Evolutionary conservation across 2,797 vertebrate species (phyloP), one percentile per base, ranked within the genome.

Genomic region (Catamblyrhynchus diadema): DNA sequence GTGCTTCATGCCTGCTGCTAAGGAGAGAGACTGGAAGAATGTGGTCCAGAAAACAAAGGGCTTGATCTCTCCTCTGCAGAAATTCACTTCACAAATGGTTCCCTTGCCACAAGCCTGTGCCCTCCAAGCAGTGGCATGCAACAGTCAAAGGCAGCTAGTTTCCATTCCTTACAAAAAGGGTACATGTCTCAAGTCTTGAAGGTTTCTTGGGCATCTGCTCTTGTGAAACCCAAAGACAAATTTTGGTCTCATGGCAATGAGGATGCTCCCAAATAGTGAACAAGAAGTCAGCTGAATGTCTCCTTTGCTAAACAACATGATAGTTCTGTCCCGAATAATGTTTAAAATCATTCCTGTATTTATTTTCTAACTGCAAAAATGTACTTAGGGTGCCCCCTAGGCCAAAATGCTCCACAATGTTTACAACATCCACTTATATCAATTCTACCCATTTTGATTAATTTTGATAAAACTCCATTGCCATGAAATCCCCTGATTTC

Each of bases 381-480:
- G 85, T 93, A 96, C 85, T 74, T 96, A 95, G 95, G 87, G 91
- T 97, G 96, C 94, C 94, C 95, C 77, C 95, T 96, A 97, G 92
- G 72, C 85, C 91, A 96, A 93, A 91, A 93, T 33, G 35, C 45
- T 79, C 61, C 51, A 66, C 35, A 60, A 33, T 60, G 61, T 86
- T 91, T 90, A 57, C 41, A 71, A 30, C n/a, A 70, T 1, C 1
- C 2, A 12, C 41, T 78, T 59, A 42, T 7, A 75, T 18, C 12
- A 69, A 7, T 81, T 91, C 32, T 91, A 81, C 39, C 37, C 37
- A 37, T 10, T 37, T 37, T 10, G 37, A 37, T 37, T 37, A 81
- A 81, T 81, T 92, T 61, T 75, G 47, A 81, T 81, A 60, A 54
- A 86, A 90, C 14, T 88, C 39, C n/a, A 33, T 73, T 56, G 42